Evolutionary conservation across 2,888 invertebrate species (phyloP), one percentile per base, ranked within the genome.

Genomic region (Ennomos fuscantarius): DNA sequence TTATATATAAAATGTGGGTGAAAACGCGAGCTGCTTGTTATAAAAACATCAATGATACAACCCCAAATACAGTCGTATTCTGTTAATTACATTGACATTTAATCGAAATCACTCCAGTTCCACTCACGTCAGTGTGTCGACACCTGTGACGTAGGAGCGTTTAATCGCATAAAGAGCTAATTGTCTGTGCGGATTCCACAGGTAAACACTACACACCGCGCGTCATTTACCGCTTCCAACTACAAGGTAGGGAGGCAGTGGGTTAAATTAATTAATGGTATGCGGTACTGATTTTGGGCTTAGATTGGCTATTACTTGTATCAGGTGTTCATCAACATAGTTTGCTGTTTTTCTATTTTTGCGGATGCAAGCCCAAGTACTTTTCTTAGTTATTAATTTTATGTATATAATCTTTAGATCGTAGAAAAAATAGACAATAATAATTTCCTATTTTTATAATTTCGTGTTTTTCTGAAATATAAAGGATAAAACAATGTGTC

Each of bases 131-230:
- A 72, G 69, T 70, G 70, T 70, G 74, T 72, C 72, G 79, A 81
- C 87, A 89, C 86, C 82, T 85, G 85, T 76, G 80, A 64, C 62
- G 78, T 78, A 76, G 74, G 73, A 73, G 78, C 77, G 76, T 84
- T 85, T 91, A 91, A 92, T 91, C 91, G 86, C 74, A 84, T 88
- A 84, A 86, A 86, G 84, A 85, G 89, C 84, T 92, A 92, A 92
- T 92, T 92, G 92, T 89, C 88, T 88, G 88, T 84, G 66, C 81
- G 87, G 85, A 89, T 88, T 85, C 87, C 87, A 79, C 84, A 86
- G 84, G 90, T 89, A 91, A 90, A 90, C 87, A 89, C 83, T 82
- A 85, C 85, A 80, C 74, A 72, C 72, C 73, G 32, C 60, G 70
- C 72, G 73, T 73, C 79, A 76, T 82, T 85, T 81, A 78, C 81